phyloP scores from a whole-genome alignment of 2,797 vertebrate genomes.

The Loris lydekkerianus region DNA sequence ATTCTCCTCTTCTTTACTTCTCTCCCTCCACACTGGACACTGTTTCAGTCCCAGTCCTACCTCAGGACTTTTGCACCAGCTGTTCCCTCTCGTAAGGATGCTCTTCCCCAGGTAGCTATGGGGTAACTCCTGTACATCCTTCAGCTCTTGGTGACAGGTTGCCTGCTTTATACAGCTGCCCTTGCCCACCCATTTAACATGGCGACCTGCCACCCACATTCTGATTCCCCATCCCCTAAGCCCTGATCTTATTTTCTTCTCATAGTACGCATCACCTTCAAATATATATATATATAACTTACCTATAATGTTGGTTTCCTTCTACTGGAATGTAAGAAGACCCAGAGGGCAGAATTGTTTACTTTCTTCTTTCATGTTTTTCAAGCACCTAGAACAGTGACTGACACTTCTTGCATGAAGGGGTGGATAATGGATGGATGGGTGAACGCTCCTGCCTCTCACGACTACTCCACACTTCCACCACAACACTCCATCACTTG shows the following conservation, averaged over 20 bases:
- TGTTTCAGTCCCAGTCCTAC: neutral
- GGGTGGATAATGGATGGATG: neutral
- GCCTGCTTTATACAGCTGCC: neutral
- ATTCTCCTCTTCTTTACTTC: neutral
- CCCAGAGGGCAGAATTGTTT: neutral
- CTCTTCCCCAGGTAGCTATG: neutral
- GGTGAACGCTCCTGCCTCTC: neutral
- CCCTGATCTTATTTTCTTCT: neutral
- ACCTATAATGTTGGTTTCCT: neutral
- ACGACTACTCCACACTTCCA: neutral
- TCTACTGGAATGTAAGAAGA: neutral
- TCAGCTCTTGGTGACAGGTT: neutral
- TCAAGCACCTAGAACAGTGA: neutral
- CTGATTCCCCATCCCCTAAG: neutral
- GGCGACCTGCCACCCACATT: neutral
- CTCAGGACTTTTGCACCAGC: neutral
- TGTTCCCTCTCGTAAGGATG: neutral
- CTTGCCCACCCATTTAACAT: neutral
- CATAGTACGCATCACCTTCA: neutral
- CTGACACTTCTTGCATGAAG: neutral
- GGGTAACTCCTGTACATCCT: neutral
- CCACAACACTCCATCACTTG: neutral
- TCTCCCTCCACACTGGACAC: neutral
- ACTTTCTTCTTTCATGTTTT: slow-evolving; percentile 36
- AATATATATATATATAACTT: neutral